Evolutionary conservation across 2,888 invertebrate species (phyloP), one percentile per base, ranked within the genome.

Genomic region (Rhamphomyia laevipes): DNA sequence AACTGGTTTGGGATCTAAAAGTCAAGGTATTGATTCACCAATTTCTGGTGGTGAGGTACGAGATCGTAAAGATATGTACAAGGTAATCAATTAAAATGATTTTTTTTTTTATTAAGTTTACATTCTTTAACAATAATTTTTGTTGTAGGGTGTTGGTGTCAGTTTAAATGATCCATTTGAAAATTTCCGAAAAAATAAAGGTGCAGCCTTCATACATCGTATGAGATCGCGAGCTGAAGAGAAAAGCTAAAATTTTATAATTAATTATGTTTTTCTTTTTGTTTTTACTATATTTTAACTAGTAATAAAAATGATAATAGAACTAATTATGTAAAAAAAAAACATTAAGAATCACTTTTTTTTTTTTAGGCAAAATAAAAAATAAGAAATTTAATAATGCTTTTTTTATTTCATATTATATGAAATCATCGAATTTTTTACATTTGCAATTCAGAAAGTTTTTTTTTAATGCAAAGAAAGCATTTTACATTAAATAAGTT

Each of bases 101-200:
- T 5, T 6, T 13, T 13, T 33, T 33, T 12, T 30, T 23, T n/a
- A 18, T 33, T 33, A 33, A 9, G 7, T 13, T 6, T 33, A 33
- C 33, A 11, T 35, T 13, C 33, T 35, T 2, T 35, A 35, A n/a
- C n/a, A n/a, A 13, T n/a, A n/a, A 5, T 35, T n/a, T 38, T 10
- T 38, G 3, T 38, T 65, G 56, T 43, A 78, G 77, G 97, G 97
- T 54, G 82, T 97, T 52, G 97, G 96, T 43, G 83, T 91, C 55
- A 88, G 88, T 67, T 73, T 91, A 53, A 90, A 89, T 64, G 96
- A 96, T 73, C 95, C 95, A 0, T 96, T 94, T 65, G 96, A 96
- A 72, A 92, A 91, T 73, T 96, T 95, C 73, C 80, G 96, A 58
- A 96, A 96, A 74, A 91, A 88, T 71, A 92, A 92, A 73, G 92